Evolutionary conservation across 2,888 invertebrate species (phyloP), one percentile per base, ranked within the genome.

Genomic region (Beris morrisii): DNA sequence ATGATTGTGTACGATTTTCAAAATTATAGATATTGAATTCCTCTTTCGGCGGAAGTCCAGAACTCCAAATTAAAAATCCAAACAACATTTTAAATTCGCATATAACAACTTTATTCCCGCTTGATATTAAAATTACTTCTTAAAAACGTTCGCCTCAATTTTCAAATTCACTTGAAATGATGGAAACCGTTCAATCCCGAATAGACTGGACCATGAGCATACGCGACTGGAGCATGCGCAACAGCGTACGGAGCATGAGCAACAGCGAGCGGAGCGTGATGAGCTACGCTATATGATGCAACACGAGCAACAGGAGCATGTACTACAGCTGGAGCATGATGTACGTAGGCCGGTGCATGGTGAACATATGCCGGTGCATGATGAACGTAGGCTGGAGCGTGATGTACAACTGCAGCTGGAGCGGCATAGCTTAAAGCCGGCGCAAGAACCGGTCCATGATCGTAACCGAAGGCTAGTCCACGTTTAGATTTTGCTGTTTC

Each of bases 141-240:
- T 38, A 3, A 38, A 9, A 5, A 38, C 9, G 1, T 38, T 38
- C 38, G 3, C 1, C 22, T 45, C 2, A 45, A 22, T 22, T 48
- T 48, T n/a, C 5, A 48, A 43, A 31, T 65, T 46, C 56, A 65
- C 56, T 65, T 65, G 56, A 65, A 65, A 50, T 65, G 65, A 56
- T 65, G 65, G 13, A 28, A 13, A 2, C 38, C 38, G 48, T 65
- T 56, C 11, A 28, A 13, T 5, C 38, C 38, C 7, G 38, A 65
- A 13, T 48, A 56, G 56, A 64, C 44, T 9, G 64, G 64, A 30
- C 54, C 55, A 65, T 55, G 65, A 31, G 46, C 56, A 56, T 48
- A 46, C 30, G 46, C 58, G 50, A 61, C 50, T 12, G 61, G 61
- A 15, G 52, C 52, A 38, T 50, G 61, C 5, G 46, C 58, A 5